phyloP scores from a whole-genome alignment of 2,888 invertebrate genomes.

The Sinopyrophorus schimmeli region DNA sequence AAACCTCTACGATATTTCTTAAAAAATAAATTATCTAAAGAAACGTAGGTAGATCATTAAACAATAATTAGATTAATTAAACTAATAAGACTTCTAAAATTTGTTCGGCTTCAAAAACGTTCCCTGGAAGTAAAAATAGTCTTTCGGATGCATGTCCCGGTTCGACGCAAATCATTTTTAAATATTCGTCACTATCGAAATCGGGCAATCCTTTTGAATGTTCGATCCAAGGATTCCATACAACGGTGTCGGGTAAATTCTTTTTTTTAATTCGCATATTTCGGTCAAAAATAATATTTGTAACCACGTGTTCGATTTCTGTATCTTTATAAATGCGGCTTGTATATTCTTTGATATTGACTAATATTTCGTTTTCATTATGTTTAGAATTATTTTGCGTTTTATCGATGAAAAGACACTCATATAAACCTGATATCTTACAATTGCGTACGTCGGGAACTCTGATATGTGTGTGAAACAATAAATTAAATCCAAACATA shows the following conservation, averaged over 20 bases:
- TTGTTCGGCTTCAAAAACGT: slow-evolving; percentile 3
- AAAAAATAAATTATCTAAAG: neutral
- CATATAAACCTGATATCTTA: slow-evolving; percentile 18
- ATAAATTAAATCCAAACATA: slow-evolving; percentile 11
- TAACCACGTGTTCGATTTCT: slow-evolving; percentile 8
- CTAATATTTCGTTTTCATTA: neutral
- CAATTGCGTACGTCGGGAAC: slow-evolving; percentile 17
- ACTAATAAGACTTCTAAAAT: slow-evolving; percentile 7
- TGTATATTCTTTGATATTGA: slow-evolving; percentile 1
- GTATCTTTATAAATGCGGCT: slow-evolving; percentile 15
- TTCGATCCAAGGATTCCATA: slow-evolving; percentile 25
- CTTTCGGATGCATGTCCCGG: slow-evolving; percentile 6
- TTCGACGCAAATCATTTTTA: slow-evolving; percentile 21
- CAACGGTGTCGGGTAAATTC: slow-evolving; percentile 21
- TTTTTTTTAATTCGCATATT: slow-evolving; percentile 16
- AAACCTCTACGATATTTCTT: neutral
- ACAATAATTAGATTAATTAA: no score
- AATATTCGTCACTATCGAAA: slow-evolving; percentile 14
- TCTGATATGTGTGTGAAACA: slow-evolving; percentile 17
- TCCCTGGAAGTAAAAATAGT: slow-evolving; percentile 4
- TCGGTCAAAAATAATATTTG: slow-evolving; percentile 8
- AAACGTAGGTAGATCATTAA: no score
- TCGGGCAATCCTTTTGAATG: slow-evolving; percentile 6
- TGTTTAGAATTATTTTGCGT: neutral
- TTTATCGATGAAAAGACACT: slow-evolving; percentile 2